Evolutionary conservation across 1,140 invertebrate species (phyloP), one percentile per base, ranked within the genome.

Genomic region (Gryllus bimaculatus): DNA sequence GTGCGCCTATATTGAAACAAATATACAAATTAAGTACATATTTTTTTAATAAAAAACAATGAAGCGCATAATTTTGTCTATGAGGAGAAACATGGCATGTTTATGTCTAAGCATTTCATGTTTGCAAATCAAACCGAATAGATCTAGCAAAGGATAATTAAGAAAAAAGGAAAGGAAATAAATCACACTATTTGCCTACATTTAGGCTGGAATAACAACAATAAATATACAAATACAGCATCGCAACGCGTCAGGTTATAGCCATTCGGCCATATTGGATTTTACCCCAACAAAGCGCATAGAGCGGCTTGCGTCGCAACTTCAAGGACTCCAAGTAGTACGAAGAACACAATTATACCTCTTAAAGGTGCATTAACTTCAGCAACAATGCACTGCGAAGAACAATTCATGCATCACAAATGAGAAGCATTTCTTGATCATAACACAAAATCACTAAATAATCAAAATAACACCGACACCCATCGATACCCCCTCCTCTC

Each of bases 241-340:
- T 13, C 18, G 18, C 18, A 66, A 66, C 18, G 54, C 54, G 54
- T 66, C 54, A 66, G 54, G 54, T 66, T 66, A 13, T 13, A 13
- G 18, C 54, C 18, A 13, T 66, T 21, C 76, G 48, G 76, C 76
- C 76, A 77, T 77, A 48, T 77, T 77, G 76, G 21, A 77, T 48
- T 48, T 48, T 48, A 77, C 76, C 48, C 47, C 76, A 77, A 77
- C 76, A 77, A 77, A 77, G 76, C 76, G n/a, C 47, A 26, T 20
- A 13, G 13, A 77, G 76, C 76, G 48, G 48, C 13, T 20, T 48
- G 21, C 39, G n/a, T 48, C 48, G 47, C 6, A 77, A 48, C 47
- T 10, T 49, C 20, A 54, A 13, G 47, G 39, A 77, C 54, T 66
- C 18, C 54, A 13, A 13, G 54, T 66, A 66, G 18, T 13, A 18